Conservation (phyloP, 2,113 vertebrate species). For the Cololabis saira region DNA sequence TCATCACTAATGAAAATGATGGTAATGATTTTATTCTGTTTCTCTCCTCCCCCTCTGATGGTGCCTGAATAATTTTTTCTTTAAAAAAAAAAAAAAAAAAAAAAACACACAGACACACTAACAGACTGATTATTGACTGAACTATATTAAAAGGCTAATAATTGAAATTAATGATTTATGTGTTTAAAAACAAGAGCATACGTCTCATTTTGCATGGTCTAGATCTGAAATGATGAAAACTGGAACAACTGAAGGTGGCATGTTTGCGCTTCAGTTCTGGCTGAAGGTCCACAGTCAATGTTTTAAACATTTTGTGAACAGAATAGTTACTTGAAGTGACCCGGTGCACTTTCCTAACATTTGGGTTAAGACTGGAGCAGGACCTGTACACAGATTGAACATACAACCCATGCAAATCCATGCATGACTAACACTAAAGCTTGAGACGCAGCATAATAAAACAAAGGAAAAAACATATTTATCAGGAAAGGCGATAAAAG, state of each 20-base stretch:
- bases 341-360: no score
- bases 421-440: not conserved
- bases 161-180: not conserved
- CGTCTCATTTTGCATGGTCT: not conserved
- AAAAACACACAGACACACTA: not conserved
- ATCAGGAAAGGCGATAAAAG: not conserved
- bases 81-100: no score
- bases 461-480: not conserved
- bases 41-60: slow-evolving; percentile 65
- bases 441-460: not conserved
- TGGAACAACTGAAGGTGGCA: not conserved
- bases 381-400: no score
- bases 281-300: no score
- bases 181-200: not conserved
- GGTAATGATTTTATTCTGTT: slow-evolving; percentile 76
- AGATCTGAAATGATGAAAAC: not conserved
- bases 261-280: not conserved
- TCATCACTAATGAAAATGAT: slow-evolving; percentile 82
- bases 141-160: not conserved
- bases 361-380: no score
- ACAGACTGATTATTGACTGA: not conserved
- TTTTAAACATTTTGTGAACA: no score
- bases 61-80: slow-evolving; percentile 42
- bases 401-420: no score
- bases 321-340: no score